Percentiles rank a stretch among this genome's conserved stretches.
phyloP scores from a whole-genome alignment of 2,888 invertebrate genomes.

The Hartigia nigra region DNA sequence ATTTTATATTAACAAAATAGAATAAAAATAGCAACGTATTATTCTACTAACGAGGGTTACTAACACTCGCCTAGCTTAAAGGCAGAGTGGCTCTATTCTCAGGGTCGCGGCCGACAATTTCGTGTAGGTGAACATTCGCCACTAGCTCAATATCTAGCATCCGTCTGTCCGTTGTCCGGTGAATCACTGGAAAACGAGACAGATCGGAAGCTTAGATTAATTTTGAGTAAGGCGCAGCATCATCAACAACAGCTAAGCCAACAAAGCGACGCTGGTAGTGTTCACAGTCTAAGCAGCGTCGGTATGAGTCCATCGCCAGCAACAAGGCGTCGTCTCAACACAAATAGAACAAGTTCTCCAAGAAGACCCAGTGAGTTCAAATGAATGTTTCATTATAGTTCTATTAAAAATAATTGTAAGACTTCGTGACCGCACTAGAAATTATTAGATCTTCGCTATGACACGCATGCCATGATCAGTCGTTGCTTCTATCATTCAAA shows the following conservation, averaged over 20 bases:
- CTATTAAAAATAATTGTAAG: slow-evolving; percentile 11
- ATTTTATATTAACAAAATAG: not conserved
- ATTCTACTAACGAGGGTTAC: not conserved
- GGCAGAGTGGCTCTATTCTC: slow-evolving; percentile 96
- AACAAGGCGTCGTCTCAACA: slow-evolving; percentile 65
- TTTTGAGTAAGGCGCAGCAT: slow-evolving; percentile 90
- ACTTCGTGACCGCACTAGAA: not conserved
- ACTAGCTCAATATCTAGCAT: slow-evolving; percentile 83
- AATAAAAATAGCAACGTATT: not conserved
- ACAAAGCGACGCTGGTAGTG: slow-evolving; percentile 67
- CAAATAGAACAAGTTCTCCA: slow-evolving; percentile 66
- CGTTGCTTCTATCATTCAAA: not conserved
- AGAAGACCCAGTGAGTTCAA: slow-evolving; percentile 65
- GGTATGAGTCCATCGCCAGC: slow-evolving; percentile 67
- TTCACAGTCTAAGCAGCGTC: slow-evolving; percentile 51
- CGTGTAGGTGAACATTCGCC: slow-evolving; percentile 86
- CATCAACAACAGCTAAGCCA: slow-evolving; percentile 87
- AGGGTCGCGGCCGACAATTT: slow-evolving; percentile 91
- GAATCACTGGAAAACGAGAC: slow-evolving; percentile 86
- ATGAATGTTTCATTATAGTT: slow-evolving; percentile 10
- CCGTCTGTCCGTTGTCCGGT: slow-evolving; percentile 86
- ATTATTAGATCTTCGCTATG: slow-evolving; percentile 13
- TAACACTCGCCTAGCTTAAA: slow-evolving; percentile 74
- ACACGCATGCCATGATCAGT: slow-evolving; percentile 13
- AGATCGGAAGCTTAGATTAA: slow-evolving; percentile 85